Percentiles rank a stretch among this genome's conserved stretches.
Conservation (phyloP, 2,797 vertebrate genomes). For the Eutrigla gurnardus region DNA sequence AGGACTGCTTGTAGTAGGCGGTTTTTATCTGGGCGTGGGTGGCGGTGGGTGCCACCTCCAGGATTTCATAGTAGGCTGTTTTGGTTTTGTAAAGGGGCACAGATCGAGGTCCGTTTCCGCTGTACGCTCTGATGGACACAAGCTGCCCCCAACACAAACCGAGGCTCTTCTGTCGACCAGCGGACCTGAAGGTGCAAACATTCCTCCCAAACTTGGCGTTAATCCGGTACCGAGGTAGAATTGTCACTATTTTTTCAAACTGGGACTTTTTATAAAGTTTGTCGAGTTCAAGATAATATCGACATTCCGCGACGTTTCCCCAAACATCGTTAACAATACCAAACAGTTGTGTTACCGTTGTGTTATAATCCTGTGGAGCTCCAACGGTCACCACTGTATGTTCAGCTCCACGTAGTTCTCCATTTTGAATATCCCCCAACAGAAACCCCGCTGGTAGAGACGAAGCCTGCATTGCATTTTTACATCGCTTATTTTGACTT, state of each 20-base stretch:
- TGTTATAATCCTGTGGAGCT: slow-evolving; percentile 1
- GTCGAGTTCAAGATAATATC: rapidly evolving
- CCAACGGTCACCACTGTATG: not conserved
- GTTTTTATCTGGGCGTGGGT: slow-evolving; percentile 93
- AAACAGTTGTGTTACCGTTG: not conserved
- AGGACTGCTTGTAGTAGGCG: slow-evolving; percentile 93
- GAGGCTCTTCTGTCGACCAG: not conserved
- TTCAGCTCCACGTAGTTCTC: not conserved
- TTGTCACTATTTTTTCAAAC: rapidly evolving
- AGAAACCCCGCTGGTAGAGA: not conserved
- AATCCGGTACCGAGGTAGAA: not conserved
- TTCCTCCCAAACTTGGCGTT: not conserved
- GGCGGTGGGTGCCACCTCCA: slow-evolving; percentile 81
- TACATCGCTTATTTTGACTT: rapidly evolving
- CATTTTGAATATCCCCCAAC: not conserved
- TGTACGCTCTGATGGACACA: slow-evolving; percentile 51
- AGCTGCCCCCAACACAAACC: not conserved
- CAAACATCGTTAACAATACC: rapidly evolving
- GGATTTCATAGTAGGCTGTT: slow-evolving; percentile 88
- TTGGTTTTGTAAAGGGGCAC: slow-evolving; percentile 73
- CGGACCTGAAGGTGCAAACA: not conserved
- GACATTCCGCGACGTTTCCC: not conserved
- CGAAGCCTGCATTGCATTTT: rapidly evolving
- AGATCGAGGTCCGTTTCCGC: not conserved
- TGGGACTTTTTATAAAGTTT: not conserved